Evolutionary conservation across 1,140 invertebrate species (phyloP).

Genomic region (Drosophila auraria): DNA sequence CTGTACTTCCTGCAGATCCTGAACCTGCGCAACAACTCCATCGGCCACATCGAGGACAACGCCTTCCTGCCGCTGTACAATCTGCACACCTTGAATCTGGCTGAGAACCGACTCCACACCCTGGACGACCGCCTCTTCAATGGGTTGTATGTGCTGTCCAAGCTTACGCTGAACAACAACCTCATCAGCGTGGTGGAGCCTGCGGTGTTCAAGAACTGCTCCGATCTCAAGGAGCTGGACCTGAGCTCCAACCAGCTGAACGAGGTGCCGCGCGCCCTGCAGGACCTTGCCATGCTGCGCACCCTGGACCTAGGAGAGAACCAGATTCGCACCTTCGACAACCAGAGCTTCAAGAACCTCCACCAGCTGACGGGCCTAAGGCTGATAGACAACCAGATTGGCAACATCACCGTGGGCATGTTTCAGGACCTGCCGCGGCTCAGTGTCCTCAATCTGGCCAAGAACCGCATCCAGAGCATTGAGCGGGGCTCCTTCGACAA

Average conservation of each 20-base stretch:
- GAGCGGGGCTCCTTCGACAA: conserved; percentile 93
- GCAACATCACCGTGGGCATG: conserved; percentile 93
- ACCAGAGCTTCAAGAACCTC: conserved; percentile 93
- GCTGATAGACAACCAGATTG: conserved; percentile 94
- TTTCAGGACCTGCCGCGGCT: conserved; percentile 93
- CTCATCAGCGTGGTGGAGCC: conserved; percentile 91
- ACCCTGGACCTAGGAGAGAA: conserved; percentile 95
- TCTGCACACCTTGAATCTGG: conserved; percentile 93
- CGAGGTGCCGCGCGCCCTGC: conserved; percentile 92
- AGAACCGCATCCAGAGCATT: conserved; percentile 94
- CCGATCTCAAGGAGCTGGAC: conserved; percentile 95
- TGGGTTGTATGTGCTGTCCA: conserved; percentile 92
- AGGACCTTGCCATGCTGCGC: conserved; percentile 92
- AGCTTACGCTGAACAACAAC: conserved; percentile 94
- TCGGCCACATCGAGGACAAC: conserved; percentile 94
- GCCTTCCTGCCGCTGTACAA: conserved; percentile 94
- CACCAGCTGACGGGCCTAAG: conserved; percentile 93
- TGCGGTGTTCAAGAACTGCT: conserved; percentile 95
- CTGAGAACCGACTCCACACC: conserved; percentile 93
- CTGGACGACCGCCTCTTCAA: conserved; percentile 93
- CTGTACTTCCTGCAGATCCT: conserved; percentile 94
- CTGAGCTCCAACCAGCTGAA: conserved; percentile 93
- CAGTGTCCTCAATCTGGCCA: conserved; percentile 94
- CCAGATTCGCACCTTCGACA: conserved; percentile 91
- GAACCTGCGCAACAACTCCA: conserved; percentile 94